Evolutionary conservation across 2,888 invertebrate genomes (phyloP), one percentile per base, ranked within the genome.

Genomic region (Erannis defoliaria): DNA sequence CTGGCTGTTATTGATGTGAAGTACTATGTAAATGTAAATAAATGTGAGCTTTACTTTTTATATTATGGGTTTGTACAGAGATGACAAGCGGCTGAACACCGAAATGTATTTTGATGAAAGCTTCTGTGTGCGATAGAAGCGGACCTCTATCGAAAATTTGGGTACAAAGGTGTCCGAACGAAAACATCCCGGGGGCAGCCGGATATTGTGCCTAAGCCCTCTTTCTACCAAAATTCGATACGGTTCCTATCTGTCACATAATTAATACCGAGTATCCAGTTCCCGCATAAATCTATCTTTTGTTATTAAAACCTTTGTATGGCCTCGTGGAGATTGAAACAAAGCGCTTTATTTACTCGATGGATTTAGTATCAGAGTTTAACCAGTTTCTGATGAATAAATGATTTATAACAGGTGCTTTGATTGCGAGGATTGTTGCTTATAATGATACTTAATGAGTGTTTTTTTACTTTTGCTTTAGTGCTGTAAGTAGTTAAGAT

Each of bases 141-240:
- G 23, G 43, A 42, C 33, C 55, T 55, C 26, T 55, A 54, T 60
- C 42, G 49, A 60, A 72, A 75, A 19, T 29, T 71, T 67, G 62
- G 66, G 67, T 72, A 79, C 74, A 78, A 78, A 81, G 76, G 78
- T 80, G 75, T 74, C 74, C 69, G 62, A 74, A 75, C 57, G 74
- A 80, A 77, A 82, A 80, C 75, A 76, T 66, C 80, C 79, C 72
- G 70, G 70, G 72, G 77, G 72, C 33, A 54, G 53, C 66, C 75
- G 80, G 77, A 80, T 79, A 81, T 83, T 78, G 75, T 57, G 70
- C 72, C 72, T 70, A 68, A 75, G 69, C 71, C 65, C 66, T 59
- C 57, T 62, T 66, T 51, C 50, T 45, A 61, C 50, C 55, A 64
- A 71, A 60, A 67, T 62, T 49, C 63, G 62, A 73, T 77, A 73